Evolutionary conservation across 2,113 vertebrate species (phyloP).

Genomic region (Halcyon senegalensis): DNA sequence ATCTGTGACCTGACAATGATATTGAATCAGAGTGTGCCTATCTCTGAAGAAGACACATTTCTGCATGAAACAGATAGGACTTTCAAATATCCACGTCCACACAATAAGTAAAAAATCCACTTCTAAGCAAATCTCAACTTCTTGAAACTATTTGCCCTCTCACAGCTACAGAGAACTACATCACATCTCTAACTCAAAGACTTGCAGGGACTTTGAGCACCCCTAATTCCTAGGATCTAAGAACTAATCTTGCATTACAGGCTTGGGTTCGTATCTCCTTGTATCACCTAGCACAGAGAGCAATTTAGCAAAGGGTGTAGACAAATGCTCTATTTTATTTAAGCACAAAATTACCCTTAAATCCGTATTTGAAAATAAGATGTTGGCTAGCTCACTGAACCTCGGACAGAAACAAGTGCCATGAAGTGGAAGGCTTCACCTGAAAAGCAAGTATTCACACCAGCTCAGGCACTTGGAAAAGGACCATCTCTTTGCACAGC

Average conservation of each 20-base stretch:
- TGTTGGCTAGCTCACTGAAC: background rate
- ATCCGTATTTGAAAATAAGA: background rate
- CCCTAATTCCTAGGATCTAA: background rate
- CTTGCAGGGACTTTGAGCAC: background rate
- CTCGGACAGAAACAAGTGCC: fast-evolving
- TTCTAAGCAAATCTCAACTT: background rate
- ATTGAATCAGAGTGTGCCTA: background rate
- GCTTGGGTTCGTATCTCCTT: background rate
- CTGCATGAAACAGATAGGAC: background rate
- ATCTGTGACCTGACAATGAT: background rate
- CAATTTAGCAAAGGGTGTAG: background rate
- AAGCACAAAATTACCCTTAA: background rate
- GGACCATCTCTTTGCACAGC: background rate
- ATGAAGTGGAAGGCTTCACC: background rate
- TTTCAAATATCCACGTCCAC: background rate
- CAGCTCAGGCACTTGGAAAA: fast-evolving
- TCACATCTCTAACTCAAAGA: background rate
- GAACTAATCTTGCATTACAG: background rate
- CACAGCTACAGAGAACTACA: background rate
- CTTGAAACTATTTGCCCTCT: background rate
- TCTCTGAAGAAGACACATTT: background rate
- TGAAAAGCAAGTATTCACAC: background rate
- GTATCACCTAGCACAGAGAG: background rate
- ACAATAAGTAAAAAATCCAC: background rate
- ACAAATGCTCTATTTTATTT: background rate